Evolutionary conservation across 2,797 vertebrate species (phyloP).

Genomic region (Chlorospingus flavigularis): DNA sequence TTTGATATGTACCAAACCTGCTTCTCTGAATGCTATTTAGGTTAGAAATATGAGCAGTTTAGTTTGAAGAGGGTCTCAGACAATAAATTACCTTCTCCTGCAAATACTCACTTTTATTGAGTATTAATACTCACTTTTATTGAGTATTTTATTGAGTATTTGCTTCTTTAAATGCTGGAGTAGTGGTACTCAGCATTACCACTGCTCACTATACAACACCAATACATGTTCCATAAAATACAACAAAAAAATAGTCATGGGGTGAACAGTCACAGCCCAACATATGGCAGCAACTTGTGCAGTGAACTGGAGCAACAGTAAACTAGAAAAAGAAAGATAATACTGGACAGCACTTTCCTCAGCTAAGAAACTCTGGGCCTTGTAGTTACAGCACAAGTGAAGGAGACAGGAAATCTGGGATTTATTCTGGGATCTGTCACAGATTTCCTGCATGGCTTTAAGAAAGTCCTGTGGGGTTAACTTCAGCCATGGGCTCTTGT

Average conservation of each 20-base stretch:
- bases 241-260: neutral
- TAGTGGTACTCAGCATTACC: neutral
- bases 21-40: neutral
- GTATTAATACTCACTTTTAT: neutral
- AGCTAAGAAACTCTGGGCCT: neutral
- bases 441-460: conserved; percentile 60
- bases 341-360: neutral
- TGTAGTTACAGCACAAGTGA: conserved; percentile 13
- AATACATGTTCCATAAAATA: neutral
- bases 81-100: neutral
- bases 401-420: conserved; percentile 61
- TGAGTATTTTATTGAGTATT: neutral
- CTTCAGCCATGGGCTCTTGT: neutral
- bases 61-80: neutral
- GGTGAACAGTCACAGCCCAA: neutral
- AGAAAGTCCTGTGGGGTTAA: conserved; percentile 27
- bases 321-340: neutral
- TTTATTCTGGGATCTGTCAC: conserved; percentile 58
- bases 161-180: neutral
- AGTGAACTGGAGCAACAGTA: neutral
- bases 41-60: neutral
- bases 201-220: neutral
- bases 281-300: neutral
- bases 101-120: neutral
- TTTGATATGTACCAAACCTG: neutral